Base-by-base conservation (phyloP, 2,797 vertebrate genomes). In the Darevskia nairensis region DNA sequence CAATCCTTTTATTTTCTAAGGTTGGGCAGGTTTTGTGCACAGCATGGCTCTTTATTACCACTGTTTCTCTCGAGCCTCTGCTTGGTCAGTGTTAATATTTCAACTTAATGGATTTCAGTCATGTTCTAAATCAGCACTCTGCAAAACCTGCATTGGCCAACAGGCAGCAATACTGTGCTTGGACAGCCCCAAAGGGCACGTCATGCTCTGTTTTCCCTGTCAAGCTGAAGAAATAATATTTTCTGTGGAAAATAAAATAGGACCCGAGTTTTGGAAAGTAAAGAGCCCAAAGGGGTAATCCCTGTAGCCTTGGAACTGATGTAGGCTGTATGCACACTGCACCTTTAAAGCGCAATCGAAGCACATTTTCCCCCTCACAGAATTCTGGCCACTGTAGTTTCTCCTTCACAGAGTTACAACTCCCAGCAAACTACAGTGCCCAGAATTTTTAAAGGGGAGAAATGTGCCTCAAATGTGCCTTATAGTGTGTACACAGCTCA, bases 51-150 rank as follows among this genome's bases (percentile, higher is more conserved):
- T 77, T 64, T 71, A 17, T 82, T 89, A 44, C 74, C 77, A 69
- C 8, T 85, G 69, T 88, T 89, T 59, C 35, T 76, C 6, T 64
- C 23, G 61, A 39, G 7, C 59, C 44, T 55, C n/a, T 21, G 8
- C 50, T 76, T 50, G 75, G 39, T n/a, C 81, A 25, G 1, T 80
- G 88, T 92, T 91, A 23, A 2, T 86, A 39, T 80, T 89, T 92
- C 72, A 68, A 4, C 9, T 82, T 0, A 2, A 0, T 17, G 59
- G 8, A 85, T 89, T 86, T 90, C 17, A 90, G 41, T 85, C 90
- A 46, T 55, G 77, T 17, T 69, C 61, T 72, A 87, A 74, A 87
- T 76, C 77, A 64, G 59, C 29, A 35, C 55, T 85, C 59, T 25
- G 55, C 50, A 64, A 80, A 61, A 77, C 15, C 71, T 64, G 8